Conservation (phyloP, 2,113 vertebrate genomes). For the Albula goreensis region DNA sequence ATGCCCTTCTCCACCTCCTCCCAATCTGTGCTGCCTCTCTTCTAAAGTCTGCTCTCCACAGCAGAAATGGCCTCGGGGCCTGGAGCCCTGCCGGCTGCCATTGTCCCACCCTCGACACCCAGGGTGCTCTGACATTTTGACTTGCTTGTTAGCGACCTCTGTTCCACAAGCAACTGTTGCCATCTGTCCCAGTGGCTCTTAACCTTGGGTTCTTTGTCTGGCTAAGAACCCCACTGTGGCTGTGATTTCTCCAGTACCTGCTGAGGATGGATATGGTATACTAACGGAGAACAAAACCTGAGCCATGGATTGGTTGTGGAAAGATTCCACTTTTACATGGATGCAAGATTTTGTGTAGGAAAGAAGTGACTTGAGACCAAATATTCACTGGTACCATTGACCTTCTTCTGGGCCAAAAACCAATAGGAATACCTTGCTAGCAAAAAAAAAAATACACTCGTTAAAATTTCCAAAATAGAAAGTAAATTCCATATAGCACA, state of each 20-base stretch:
- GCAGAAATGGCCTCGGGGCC: slow-evolving; percentile 19
- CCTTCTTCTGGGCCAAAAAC: too few species aligned
- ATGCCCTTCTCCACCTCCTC: slow-evolving; percentile 28
- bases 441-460: too few species aligned
- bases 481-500: too few species aligned
- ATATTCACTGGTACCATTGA: too few species aligned
- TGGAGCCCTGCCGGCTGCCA: background rate
- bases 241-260: background rate
- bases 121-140: slow-evolving; percentile 34
- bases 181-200: slow-evolving; percentile 49
- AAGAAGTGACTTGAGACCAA: too few species aligned
- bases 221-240: background rate
- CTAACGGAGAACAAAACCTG: background rate
- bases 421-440: too few species aligned
- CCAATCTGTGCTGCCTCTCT: slow-evolving; percentile 33
- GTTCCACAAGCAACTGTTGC: slow-evolving; percentile 43
- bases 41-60: slow-evolving; percentile 3
- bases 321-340: background rate
- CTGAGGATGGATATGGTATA: background rate
- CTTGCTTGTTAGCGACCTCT: slow-evolving; percentile 45
- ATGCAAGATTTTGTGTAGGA: background rate
- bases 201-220: slow-evolving; percentile 37
- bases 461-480: too few species aligned
- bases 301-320: background rate
- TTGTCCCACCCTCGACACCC: slow-evolving; percentile 3